Evolutionary conservation across 2,113 vertebrate genomes (phyloP).

Genomic region (Sylvietta virens): DNA sequence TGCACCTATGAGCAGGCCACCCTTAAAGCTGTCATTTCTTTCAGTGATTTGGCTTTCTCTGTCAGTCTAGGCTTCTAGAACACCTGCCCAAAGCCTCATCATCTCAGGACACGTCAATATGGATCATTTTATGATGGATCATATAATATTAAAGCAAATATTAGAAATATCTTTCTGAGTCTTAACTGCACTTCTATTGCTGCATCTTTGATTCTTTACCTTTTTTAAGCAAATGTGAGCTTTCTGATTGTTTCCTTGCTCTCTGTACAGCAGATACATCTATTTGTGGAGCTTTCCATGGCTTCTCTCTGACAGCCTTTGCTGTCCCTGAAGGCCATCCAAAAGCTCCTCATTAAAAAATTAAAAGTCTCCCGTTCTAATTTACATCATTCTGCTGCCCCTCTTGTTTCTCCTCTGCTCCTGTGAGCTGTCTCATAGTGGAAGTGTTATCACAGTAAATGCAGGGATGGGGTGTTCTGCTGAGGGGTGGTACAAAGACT

Average conservation of each 20-base stretch:
- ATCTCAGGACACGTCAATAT: neutral
- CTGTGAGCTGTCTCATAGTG: neutral
- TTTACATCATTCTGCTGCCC: neutral
- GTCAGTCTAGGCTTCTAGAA: neutral
- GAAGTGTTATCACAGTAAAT: neutral
- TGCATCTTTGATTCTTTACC: neutral
- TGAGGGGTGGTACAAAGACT: neutral
- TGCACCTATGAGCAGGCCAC: rapidly evolving
- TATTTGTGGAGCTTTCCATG: neutral
- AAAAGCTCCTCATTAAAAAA: neutral
- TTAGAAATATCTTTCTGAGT: neutral
- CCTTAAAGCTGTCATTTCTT: neutral
- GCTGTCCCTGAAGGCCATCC: neutral
- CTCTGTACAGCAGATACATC: neutral
- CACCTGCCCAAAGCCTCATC: neutral
- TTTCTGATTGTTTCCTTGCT: neutral
- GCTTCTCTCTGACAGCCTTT: neutral
- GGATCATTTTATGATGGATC: neutral
- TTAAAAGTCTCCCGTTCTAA: rapidly evolving
- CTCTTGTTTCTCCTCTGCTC: neutral
- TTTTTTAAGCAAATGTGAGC: neutral
- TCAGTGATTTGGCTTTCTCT: neutral
- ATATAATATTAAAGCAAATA: neutral
- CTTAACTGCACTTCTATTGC: neutral
- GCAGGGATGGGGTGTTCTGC: neutral